These are phyloP conservation scores for Brachyalestes nurse DNA, from an alignment of 2,797 vertebrate genomes.

Conservation along the genomic window DNA sequence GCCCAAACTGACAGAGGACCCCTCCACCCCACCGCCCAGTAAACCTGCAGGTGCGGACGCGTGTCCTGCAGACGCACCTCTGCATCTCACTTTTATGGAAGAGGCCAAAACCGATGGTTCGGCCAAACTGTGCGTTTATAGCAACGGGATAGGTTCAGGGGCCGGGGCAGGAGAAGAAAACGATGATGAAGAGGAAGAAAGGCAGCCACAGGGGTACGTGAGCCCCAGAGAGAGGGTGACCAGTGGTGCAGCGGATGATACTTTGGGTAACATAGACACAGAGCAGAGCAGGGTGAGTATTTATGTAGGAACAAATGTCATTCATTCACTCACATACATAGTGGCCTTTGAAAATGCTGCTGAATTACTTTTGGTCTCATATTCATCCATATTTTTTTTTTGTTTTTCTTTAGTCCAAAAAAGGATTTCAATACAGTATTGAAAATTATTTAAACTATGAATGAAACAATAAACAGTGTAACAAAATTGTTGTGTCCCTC, in stretches of 20 bases:
- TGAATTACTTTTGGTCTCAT: background rate
- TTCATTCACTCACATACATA: too few relatives aligned
- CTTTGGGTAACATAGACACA: constrained; percentile 56
- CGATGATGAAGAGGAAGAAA: constrained; percentile 63
- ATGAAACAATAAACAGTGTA: too few relatives aligned
- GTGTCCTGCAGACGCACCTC: constrained; percentile 70
- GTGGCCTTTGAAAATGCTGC: background rate
- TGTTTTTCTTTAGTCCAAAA: background rate
- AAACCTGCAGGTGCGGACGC: constrained; percentile 71
- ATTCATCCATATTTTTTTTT: background rate
- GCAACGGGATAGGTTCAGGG: constrained; percentile 67
- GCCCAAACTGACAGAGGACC: constrained; percentile 78
- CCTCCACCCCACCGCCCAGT: constrained; percentile 68
- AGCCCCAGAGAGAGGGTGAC: constrained; percentile 71
- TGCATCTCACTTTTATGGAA: constrained; percentile 78
- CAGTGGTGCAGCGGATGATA: constrained; percentile 64
- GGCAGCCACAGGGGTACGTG: constrained; percentile 70
- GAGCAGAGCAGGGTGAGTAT: constrained; percentile 74
- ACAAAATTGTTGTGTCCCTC: too few relatives aligned
- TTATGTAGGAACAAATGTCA: background rate
- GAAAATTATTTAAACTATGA: too few relatives aligned
- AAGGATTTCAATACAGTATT: background rate
- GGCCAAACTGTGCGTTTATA: constrained; percentile 54
- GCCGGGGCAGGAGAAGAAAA: constrained; percentile 30
- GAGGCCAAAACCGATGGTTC: constrained; percentile 81